Conservation (phyloP, 2,113 vertebrate species). For the Pseudorectes ferrugineus region DNA sequence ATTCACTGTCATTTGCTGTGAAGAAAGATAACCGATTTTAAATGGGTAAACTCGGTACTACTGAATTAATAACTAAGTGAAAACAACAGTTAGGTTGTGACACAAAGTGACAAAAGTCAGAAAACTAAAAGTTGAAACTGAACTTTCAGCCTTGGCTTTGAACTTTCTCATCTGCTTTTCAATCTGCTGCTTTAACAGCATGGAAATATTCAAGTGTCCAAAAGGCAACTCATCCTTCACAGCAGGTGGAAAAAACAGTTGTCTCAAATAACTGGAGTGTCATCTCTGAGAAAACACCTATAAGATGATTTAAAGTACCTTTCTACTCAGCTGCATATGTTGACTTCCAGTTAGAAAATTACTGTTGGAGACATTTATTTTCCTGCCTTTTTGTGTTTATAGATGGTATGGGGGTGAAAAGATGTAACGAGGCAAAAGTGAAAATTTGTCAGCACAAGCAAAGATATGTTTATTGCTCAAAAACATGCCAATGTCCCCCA, state of each 20-base stretch:
- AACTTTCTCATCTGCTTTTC: constrained; percentile 19
- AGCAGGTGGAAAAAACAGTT: constrained; percentile 21
- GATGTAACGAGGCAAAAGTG: accelerated
- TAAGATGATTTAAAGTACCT: neutral
- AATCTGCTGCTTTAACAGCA: constrained; percentile 45
- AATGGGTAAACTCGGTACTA: constrained; percentile 53
- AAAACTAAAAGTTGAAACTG: constrained; percentile 40
- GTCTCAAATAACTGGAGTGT: neutral
- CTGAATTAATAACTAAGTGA: constrained; percentile 60
- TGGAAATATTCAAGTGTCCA: neutral
- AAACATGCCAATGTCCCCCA: neutral
- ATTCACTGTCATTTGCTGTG: constrained; percentile 19
- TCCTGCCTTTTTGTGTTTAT: neutral
- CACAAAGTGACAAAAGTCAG: constrained; percentile 39
- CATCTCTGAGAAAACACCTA: neutral
- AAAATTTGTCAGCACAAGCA: neutral
- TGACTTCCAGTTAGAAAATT: neutral
- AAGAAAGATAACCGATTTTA: constrained; percentile 45
- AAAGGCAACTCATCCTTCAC: neutral
- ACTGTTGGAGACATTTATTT: neutral
- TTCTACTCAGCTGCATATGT: neutral
- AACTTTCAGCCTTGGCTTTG: constrained; percentile 44
- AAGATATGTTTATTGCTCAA: neutral
- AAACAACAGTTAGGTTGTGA: constrained; percentile 50
- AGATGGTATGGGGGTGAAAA: neutral